Conservation (phyloP, 2,797 vertebrate genomes). For the Thamnophis elegans region DNA sequence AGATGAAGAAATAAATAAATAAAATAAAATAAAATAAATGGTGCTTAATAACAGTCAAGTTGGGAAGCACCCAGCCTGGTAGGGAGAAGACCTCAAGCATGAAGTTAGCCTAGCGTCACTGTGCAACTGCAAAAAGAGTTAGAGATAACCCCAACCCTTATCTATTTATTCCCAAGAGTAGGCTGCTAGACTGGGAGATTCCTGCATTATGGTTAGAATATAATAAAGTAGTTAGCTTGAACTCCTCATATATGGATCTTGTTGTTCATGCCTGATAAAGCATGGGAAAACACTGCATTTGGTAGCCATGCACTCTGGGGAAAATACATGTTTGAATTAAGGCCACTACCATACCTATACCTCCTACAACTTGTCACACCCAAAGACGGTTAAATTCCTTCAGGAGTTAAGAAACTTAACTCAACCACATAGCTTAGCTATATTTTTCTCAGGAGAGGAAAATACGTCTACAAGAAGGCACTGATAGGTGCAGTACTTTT, state of each 20-base stretch:
- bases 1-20: no score
- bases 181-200: not conserved
- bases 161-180: not conserved
- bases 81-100: not conserved
- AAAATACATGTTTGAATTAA: not conserved
- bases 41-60: not conserved
- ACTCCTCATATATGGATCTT: not conserved
- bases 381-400: not conserved
- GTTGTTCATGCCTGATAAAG: not conserved
- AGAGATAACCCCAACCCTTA: not conserved
- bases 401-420: not conserved
- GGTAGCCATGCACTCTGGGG: not conserved
- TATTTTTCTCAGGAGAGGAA: not conserved
- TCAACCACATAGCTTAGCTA: not conserved
- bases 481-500: not conserved
- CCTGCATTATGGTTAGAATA: not conserved
- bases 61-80: not conserved
- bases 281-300: not conserved
- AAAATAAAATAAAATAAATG: not conserved
- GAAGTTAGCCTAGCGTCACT: not conserved
- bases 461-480: not conserved
- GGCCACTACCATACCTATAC: not conserved
- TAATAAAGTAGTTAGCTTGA: not conserved
- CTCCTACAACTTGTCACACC: not conserved
- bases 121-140: not conserved